Conservation (phyloP, 2,888 invertebrate genomes). For the Arrhopalites spinosus region DNA sequence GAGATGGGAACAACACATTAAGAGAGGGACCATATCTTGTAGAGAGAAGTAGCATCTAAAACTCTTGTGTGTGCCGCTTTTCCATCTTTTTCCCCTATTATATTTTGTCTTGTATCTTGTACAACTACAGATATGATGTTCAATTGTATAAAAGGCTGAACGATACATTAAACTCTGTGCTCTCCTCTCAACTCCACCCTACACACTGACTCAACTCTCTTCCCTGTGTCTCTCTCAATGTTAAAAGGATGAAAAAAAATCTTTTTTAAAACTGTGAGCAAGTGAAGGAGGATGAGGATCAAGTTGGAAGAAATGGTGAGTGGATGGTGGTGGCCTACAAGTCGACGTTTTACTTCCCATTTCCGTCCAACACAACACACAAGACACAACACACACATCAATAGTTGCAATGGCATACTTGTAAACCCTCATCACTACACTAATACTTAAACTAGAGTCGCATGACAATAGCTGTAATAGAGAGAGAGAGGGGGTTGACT, state of each 20-base stretch:
- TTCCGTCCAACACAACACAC: constrained; percentile 8
- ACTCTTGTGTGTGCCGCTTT: neutral
- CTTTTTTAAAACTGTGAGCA: too few species aligned
- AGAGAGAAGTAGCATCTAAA: neutral
- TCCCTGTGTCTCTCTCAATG: neutral
- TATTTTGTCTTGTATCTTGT: neutral
- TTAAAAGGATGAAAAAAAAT: too few species aligned
- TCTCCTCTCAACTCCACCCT: too few species aligned
- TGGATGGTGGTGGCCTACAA: neutral
- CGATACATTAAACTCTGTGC: too few species aligned
- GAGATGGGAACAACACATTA: neutral
- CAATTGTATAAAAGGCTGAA: too few species aligned
- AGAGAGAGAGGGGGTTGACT: neutral
- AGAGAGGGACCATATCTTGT: neutral
- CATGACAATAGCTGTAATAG: neutral
- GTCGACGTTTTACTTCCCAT: constrained; percentile 29
- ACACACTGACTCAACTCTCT: too few species aligned
- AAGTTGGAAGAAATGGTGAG: neutral
- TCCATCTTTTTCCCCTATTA: neutral
- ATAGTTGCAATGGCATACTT: constrained; percentile 22
- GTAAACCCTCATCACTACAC: neutral
- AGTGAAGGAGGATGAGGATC: too few species aligned
- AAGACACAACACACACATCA: constrained; percentile 25
- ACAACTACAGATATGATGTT: neutral
- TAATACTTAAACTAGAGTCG: neutral